Evolutionary conservation across 2,113 vertebrate genomes (phyloP).

Genomic region (Paratilapia polleni): DNA sequence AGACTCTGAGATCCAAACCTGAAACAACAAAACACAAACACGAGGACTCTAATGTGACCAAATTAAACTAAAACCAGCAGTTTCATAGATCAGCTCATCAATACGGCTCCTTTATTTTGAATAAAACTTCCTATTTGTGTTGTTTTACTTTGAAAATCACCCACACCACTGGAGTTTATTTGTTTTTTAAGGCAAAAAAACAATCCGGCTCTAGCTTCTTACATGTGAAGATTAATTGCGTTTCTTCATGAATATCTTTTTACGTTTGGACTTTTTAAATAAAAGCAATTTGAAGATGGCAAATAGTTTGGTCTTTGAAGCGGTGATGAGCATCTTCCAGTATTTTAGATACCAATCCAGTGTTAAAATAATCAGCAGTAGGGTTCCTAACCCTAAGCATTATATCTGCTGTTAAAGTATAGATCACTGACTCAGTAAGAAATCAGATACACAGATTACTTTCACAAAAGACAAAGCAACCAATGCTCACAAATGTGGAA

Average conservation of each 20-base stretch:
- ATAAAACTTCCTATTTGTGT: background rate
- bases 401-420: background rate
- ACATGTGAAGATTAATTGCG: rapidly evolving
- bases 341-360: background rate
- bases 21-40: slow-evolving; percentile 34
- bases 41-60: background rate
- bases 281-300: background rate
- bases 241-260: background rate
- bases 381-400: background rate
- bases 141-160: background rate
- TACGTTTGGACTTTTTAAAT: background rate
- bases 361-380: background rate
- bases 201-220: rapidly evolving
- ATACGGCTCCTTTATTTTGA: rapidly evolving
- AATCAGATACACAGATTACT: too few relatives aligned
- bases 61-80: background rate
- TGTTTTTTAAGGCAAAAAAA: rapidly evolving
- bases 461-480: too few relatives aligned
- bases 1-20: slow-evolving; percentile 97
- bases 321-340: background rate
- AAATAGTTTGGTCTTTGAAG: background rate
- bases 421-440: background rate
- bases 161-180: background rate
- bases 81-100: background rate
- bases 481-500: too few relatives aligned